Conservation (phyloP, 2,113 vertebrate genomes). For the Pleuronectes platessa region DNA sequence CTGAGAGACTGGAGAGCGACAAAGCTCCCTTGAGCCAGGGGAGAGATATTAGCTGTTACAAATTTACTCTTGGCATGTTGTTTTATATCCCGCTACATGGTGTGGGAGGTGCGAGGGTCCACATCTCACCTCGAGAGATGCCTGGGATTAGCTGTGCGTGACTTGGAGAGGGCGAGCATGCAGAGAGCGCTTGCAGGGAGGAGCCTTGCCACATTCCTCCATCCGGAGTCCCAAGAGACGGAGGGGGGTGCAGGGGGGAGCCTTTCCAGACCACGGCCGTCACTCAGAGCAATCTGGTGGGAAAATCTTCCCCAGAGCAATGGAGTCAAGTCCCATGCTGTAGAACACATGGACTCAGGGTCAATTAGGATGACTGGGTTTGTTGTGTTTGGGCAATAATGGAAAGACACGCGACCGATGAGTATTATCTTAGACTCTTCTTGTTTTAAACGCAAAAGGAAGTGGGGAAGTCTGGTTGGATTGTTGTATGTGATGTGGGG, state of each 20-base stretch:
- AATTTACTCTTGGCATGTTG: conserved; percentile 10
- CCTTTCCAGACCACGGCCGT: conserved; percentile 69
- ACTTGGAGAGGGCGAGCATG: conserved; percentile 53
- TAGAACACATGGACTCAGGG: conserved; percentile 48
- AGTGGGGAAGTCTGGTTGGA: background rate
- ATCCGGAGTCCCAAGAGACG: conserved; percentile 65
- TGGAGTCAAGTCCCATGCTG: conserved; percentile 48
- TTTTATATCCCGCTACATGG: conserved; percentile 23
- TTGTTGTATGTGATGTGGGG: background rate
- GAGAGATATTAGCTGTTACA: conserved; percentile 17
- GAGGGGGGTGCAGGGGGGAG: conserved; percentile 1
- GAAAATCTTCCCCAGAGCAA: conserved; percentile 61
- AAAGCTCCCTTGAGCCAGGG: background rate
- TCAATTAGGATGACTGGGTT: conserved; percentile 29
- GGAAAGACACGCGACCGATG: conserved; percentile 12
- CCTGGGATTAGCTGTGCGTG: conserved; percentile 70
- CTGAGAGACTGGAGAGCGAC: background rate
- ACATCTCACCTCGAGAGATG: conserved; percentile 53
- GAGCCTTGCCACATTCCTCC: conserved; percentile 69
- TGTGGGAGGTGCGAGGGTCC: conserved; percentile 29
- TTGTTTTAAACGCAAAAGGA: background rate
- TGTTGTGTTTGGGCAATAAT: conserved; percentile 40
- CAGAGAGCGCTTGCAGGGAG: conserved; percentile 28
- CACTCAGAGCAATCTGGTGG: conserved; percentile 66
- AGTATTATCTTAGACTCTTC: conserved; percentile 9